phyloP scores from a whole-genome alignment of 2,888 invertebrate genomes.

The Xestia ashworthii region DNA sequence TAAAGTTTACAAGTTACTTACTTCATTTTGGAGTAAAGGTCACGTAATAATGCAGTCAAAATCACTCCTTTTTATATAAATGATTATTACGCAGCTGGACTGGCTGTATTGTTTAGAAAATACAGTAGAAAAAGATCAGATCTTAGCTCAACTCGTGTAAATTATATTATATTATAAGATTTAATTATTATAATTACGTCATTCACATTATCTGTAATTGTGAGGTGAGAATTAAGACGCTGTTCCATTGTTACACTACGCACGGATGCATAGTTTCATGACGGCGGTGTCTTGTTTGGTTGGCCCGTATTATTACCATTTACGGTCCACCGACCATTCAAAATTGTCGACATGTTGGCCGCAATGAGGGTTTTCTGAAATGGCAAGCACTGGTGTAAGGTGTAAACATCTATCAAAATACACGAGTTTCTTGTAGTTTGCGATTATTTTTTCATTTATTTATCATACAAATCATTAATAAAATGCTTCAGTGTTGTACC shows the following conservation, averaged over 20 bases:
- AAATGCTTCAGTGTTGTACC: no score
- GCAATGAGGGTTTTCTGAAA: no score
- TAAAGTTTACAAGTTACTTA: slow-evolving; percentile 1
- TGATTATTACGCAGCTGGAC: background rate
- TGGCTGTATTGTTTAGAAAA: slow-evolving; percentile 3
- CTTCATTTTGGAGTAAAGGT: slow-evolving; percentile 10
- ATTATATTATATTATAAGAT: slow-evolving; percentile 22
- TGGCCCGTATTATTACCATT: background rate
- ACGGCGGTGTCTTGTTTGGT: background rate
- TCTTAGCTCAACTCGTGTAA: slow-evolving; percentile 52
- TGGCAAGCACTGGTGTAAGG: no score
- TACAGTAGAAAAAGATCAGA: slow-evolving; percentile 16
- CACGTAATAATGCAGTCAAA: slow-evolving; percentile 15
- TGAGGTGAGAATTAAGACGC: background rate
- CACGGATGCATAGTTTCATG: background rate
- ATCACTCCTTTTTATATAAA: background rate
- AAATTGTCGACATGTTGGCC: background rate
- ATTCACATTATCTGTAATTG: slow-evolving; percentile 5
- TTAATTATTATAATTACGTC: background rate
- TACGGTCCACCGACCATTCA: background rate
- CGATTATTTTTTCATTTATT: no score
- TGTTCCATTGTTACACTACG: slow-evolving; percentile 10
- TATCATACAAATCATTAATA: no score
- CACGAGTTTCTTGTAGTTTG: no score
- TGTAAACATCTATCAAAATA: no score